Evolutionary conservation across 2,888 invertebrate species (phyloP), one percentile per base, ranked within the genome.

Genomic region (Mimas tiliae): DNA sequence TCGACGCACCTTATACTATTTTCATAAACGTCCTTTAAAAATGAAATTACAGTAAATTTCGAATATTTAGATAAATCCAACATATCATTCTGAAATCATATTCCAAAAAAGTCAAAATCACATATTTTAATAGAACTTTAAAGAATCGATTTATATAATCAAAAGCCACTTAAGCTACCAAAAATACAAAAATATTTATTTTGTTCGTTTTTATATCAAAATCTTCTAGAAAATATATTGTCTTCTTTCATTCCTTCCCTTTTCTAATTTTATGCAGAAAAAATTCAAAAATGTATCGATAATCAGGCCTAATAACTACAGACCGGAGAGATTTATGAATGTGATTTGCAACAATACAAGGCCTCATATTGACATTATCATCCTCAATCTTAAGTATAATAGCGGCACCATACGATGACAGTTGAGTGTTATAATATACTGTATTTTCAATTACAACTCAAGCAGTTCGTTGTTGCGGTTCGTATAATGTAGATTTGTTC

Each of bases 31-130:
- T 68, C 34, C 38, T 58, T 58, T 58, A 38, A 42, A 21, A 12
- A 19, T 8, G 16, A 58, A 42, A 58, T 67, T 68, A 68, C 66
- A 66, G 55, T 52, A 38, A 21, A 68, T 47, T 50, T 62, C 48
- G 62, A 42, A 69, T 64, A 63, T 62, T 67, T 66, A 64, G 65
- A 67, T 62, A 65, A 65, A 66, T 66, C 58, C 42, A 42, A 72
- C 72, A 73, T 73, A 73, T 73, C 72, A 69, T 68, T 71, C 67
- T 67, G 66, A 63, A 67, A 64, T 66, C 45, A 63, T 58, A 45
- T 63, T 65, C 55, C 55, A 38, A 42, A 58, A 19, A 42, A 19
- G 16, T 11, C 16, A 8, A 55, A 38, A 55, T 55, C 0, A 55
- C 27, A 27, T 58, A 58, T 58, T 58, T 58, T 58, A 58, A 42